Evolutionary conservation across 2,113 vertebrate genomes (phyloP).

Genomic region (Colius striatus): DNA sequence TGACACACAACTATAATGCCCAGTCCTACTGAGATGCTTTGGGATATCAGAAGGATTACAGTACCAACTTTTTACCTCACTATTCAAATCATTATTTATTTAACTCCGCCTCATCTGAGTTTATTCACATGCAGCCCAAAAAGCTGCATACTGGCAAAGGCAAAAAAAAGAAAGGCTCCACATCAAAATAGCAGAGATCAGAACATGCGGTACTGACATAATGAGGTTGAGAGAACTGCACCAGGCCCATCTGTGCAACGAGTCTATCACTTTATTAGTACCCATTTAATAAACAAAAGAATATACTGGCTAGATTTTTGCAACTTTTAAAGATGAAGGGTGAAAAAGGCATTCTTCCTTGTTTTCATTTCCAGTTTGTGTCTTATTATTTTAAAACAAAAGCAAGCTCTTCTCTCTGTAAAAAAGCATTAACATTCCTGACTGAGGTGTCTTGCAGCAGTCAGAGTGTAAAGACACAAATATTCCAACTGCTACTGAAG

Average conservation of each 20-base stretch:
- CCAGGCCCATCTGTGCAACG: slow-evolving; percentile 48
- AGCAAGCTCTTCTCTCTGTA: background rate
- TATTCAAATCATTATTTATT: slow-evolving; percentile 28
- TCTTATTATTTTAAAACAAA: background rate
- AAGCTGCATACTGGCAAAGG: slow-evolving; percentile 47
- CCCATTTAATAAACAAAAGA: slow-evolving; percentile 29
- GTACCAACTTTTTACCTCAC: background rate
- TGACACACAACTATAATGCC: background rate
- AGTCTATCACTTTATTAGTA: slow-evolving; percentile 29
- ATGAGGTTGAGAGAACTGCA: slow-evolving; percentile 51
- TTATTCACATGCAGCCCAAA: slow-evolving; percentile 41
- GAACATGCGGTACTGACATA: slow-evolving; percentile 67
- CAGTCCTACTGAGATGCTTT: background rate
- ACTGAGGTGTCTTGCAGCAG: background rate
- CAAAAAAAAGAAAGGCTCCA: slow-evolving; percentile 4
- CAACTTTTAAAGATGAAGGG: background rate
- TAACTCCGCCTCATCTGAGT: slow-evolving; percentile 19
- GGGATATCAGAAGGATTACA: background rate
- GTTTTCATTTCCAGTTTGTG: background rate
- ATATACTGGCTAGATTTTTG: background rate
- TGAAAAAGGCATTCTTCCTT: background rate
- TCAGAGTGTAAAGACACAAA: rapidly evolving
- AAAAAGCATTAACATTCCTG: background rate
- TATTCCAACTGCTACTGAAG: background rate
- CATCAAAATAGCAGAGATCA: slow-evolving; percentile 65